Evolutionary conservation across 2,888 invertebrate species (phyloP), one percentile per base, ranked within the genome.

Genomic region (Drosophila pegasa): DNA sequence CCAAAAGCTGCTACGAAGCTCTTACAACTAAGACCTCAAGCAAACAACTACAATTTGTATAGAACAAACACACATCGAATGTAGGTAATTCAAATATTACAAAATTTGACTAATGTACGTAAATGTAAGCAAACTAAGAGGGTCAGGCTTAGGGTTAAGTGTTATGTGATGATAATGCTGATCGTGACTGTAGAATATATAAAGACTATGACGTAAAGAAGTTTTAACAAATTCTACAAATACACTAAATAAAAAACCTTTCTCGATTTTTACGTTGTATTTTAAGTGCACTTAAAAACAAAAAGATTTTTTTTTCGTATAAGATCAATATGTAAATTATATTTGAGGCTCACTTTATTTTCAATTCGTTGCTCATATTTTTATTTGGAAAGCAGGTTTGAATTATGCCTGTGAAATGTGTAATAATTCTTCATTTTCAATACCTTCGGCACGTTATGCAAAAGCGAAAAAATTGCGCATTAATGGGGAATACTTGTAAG

Each of bases 401-500:
- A 80, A 18, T 77, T 80, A 80, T 71, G 56, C 37, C 65, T 33
- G 16, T 64, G 35, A 72, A 64, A 68, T 60, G 45, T 29, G 73
- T 60, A 77, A 89, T 89, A 87, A 83, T 83, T 89, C 82, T 88
- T 80, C 59, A 85, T 85, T 77, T 76, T 65, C 60, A 67, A 70
- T 75, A 73, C 37, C 66, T 67, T 65, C 66, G 63, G 67, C 67
- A 75, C 48, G 41, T 62, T 50, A 40, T 55, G 59, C 61, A 54
- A 65, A 64, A 65, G 27, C 59, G 51, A 25, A 12, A 51, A 63
- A 66, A 68, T 10, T 45, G 31, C 64, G 54, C 18, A 16, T 52
- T 88, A 89, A 89, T 89, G 84, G 88, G 73, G 70, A 83, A 87
- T 82, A 63, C 89, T 87, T 89, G 89, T 88, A 78, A 71, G 62